These are phyloP conservation scores for Apodemus speciosus DNA, from an alignment of 2,113 vertebrate species.

Conservation along the genomic window DNA sequence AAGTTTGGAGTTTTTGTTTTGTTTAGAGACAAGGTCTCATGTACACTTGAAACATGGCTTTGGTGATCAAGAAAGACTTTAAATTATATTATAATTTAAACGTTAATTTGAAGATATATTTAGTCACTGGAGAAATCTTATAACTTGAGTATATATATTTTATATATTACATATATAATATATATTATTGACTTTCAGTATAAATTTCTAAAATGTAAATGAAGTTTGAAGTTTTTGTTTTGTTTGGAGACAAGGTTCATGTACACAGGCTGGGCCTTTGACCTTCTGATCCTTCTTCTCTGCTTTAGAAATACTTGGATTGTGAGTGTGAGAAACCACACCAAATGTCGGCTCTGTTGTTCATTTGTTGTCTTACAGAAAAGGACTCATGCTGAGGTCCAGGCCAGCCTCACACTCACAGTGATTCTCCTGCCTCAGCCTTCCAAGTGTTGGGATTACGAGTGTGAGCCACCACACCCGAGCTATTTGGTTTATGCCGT, in stretches of 20 bases:
- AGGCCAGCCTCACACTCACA: background rate
- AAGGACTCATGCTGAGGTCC: background rate
- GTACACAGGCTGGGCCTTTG: background rate
- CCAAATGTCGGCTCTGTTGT: background rate
- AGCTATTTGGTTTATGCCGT: background rate
- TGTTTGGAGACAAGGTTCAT: background rate
- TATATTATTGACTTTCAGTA: background rate
- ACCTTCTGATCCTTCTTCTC: background rate
- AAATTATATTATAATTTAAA: constrained; percentile 17
- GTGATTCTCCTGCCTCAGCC: background rate
- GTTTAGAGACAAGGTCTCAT: background rate
- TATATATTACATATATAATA: background rate
- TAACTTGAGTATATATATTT: background rate
- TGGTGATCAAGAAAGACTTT: background rate
- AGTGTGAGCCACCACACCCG: background rate
- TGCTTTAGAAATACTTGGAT: background rate
- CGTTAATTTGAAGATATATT: constrained; percentile 6
- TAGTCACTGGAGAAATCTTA: constrained; percentile 30
- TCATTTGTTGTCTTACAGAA: background rate
- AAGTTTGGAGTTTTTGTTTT: background rate
- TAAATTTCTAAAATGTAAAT: constrained; percentile 51
- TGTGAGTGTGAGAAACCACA: background rate
- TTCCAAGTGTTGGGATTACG: background rate
- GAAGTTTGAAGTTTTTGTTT: background rate
- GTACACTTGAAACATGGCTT: background rate